phyloP scores from a whole-genome alignment of 1,140 invertebrate genomes.

The Lordiphosa clarofinis region DNA sequence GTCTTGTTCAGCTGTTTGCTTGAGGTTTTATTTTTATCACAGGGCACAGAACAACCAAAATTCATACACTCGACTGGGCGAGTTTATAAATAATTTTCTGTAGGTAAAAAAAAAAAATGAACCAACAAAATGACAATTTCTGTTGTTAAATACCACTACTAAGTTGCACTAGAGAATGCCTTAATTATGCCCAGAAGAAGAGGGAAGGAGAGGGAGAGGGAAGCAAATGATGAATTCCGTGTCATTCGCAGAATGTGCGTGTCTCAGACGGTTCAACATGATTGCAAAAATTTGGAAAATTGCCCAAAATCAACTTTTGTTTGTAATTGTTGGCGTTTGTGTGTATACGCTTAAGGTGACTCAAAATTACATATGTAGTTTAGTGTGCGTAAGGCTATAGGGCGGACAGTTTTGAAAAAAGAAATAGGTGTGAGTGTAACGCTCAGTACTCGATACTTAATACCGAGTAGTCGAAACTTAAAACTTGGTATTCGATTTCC shows the following conservation, averaged over 20 bases:
- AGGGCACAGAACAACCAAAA: constrained; percentile 27
- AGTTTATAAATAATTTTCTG: constrained; percentile 69
- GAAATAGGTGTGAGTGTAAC: no score
- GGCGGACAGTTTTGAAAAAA: no score
- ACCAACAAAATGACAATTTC: constrained; percentile 12
- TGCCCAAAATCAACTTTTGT: no score
- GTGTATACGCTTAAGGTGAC: no score
- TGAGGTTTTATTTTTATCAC: constrained; percentile 63
- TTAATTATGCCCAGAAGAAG: constrained; percentile 53
- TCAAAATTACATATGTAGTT: no score
- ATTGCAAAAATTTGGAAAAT: no score
- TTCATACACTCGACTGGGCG: constrained; percentile 70
- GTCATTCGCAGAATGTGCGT: constrained; percentile 16
- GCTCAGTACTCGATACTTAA: no score
- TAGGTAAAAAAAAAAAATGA: constrained; percentile 1
- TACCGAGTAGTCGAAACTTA: no score
- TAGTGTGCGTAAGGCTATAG: no score
- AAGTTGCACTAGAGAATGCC: constrained; percentile 44
- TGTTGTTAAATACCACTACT: constrained; percentile 2
- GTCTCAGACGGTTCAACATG: no score
- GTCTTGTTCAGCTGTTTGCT: constrained; percentile 30
- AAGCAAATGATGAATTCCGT: constrained; percentile 27
- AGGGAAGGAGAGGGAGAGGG: neutral
- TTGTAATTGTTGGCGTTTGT: neutral
- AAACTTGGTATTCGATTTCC: no score